Base-by-base conservation (phyloP, 2,888 invertebrate species). In the Timandra comae region DNA sequence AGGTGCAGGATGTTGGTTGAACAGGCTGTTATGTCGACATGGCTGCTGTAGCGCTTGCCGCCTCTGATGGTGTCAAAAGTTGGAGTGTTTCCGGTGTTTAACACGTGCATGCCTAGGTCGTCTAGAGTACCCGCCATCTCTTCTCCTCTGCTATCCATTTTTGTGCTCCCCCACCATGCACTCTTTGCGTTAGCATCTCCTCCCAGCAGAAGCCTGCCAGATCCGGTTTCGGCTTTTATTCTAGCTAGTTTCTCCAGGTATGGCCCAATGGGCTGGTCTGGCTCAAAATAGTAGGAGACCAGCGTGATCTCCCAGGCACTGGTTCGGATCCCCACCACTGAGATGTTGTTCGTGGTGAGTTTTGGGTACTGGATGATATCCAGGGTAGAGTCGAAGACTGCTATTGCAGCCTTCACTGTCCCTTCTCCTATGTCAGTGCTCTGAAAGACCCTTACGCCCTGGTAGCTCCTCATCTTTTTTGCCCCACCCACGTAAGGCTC, bases 11-110 rank as follows among this genome's bases (percentile, higher is more conserved):
- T 27, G 1, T 34, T 2, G 0, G 5, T 2, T 5, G 29, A 34
- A 26, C 48, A 47, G 7, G 43, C 37, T 3, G 49, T 46, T 2
- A 47, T 35, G 10, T 52, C 49, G 3, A 48, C 45, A 1, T 24
- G 19, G 31, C 51, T 52, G 0, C 29, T 33, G 33, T 19, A 43
- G 0, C 35, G 13, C 7, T 6, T 36, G 4, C 20, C 35, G 6
- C 39, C 31, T n/a, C 49, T 29, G 16, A 12, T 23, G 1, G 19
- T 30, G 10, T 50, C 43, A 20, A 49, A 45, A 1, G 50, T 51
- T 1, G 46, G 46, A 6, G 33, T 36, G 23, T 31, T 12, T 3
- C 47, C 46, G 2, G 7, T 35, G 16, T 56, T 52, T 0, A 48
- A 21, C 27, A 52, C 44, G 1, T 51, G 47, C 12, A 46, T 8